Evolutionary conservation across 2,888 invertebrate species (phyloP).

Genomic region (Hipparchia sbordonii): DNA sequence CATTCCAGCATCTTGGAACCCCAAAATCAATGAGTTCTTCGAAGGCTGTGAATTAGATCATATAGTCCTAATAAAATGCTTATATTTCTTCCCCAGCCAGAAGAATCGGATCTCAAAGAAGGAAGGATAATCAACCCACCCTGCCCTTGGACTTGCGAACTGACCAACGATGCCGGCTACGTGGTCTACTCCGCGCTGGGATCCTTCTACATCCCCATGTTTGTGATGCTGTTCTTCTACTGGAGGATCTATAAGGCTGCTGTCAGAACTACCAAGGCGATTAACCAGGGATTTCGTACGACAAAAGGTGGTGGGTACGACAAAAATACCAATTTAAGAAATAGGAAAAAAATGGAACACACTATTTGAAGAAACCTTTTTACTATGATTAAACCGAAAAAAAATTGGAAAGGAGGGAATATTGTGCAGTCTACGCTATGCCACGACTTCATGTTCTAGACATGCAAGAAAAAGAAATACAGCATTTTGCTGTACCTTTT

Average conservation of each 20-base stretch:
- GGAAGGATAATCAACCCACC: conserved; percentile 77
- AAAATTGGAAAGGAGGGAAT: too few species aligned
- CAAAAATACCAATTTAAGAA: not conserved
- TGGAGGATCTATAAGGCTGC: conserved; percentile 98
- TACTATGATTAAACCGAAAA: too few species aligned
- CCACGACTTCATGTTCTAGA: too few species aligned
- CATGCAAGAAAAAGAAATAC: too few species aligned
- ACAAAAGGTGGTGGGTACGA: conserved; percentile 84
- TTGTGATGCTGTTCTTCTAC: conserved; percentile 99
- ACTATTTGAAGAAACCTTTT: too few species aligned
- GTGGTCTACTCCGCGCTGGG: conserved; percentile 98
- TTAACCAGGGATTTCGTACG: conserved; percentile 94
- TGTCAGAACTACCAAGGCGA: conserved; percentile 94
- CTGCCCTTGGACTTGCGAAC: conserved; percentile 93
- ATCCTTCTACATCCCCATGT: conserved; percentile 99
- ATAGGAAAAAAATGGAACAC: not conserved
- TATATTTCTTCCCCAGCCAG: conserved; percentile 52
- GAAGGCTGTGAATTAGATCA: too few species aligned
- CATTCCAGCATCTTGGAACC: too few species aligned
- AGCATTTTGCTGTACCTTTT: too few species aligned
- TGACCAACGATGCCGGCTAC: conserved; percentile 97
- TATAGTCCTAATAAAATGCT: not conserved
- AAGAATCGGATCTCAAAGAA: conserved; percentile 60
- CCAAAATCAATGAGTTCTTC: too few species aligned
- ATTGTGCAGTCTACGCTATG: too few species aligned